phyloP scores from a whole-genome alignment of 2,888 invertebrate species.

The Oligia latruncula region DNA sequence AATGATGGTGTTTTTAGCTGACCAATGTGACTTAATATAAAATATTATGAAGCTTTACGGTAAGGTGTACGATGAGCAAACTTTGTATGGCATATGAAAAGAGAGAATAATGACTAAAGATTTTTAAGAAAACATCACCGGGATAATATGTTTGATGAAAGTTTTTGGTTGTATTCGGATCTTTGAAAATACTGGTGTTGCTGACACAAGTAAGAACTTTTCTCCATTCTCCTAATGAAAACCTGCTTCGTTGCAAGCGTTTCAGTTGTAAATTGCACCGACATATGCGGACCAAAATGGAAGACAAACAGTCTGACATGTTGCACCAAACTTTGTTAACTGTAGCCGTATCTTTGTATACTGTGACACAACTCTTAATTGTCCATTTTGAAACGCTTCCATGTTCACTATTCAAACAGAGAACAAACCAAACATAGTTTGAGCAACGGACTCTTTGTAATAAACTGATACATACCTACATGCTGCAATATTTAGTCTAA shows the following conservation, averaged over 20 bases:
- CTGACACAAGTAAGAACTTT: background rate
- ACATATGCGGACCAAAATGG: conserved; percentile 22
- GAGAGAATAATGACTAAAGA: background rate
- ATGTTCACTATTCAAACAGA: conserved; percentile 35
- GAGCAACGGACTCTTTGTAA: conserved; percentile 34
- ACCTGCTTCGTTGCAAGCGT: conserved; percentile 3
- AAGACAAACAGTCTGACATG: conserved; percentile 14
- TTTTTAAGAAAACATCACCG: background rate
- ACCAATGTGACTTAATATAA: background rate
- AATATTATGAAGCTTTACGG: background rate
- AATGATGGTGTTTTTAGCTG: background rate
- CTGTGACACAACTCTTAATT: conserved; percentile 15
- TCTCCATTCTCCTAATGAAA: background rate
- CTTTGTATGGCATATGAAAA: background rate
- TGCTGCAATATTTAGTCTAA: conserved; percentile 10
- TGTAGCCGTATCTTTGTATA: conserved; percentile 11
- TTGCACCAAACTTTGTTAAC: conserved; percentile 26
- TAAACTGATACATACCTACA: background rate
- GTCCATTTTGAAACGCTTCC: conserved; percentile 33
- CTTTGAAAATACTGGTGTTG: background rate
- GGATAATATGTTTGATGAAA: background rate
- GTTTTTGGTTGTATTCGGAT: background rate
- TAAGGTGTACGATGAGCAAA: background rate
- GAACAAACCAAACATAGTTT: conserved; percentile 18
- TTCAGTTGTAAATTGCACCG: background rate